These are phyloP conservation scores for Oceanites oceanicus DNA, from an alignment of 2,113 vertebrate genomes.

Conservation along the genomic window DNA sequence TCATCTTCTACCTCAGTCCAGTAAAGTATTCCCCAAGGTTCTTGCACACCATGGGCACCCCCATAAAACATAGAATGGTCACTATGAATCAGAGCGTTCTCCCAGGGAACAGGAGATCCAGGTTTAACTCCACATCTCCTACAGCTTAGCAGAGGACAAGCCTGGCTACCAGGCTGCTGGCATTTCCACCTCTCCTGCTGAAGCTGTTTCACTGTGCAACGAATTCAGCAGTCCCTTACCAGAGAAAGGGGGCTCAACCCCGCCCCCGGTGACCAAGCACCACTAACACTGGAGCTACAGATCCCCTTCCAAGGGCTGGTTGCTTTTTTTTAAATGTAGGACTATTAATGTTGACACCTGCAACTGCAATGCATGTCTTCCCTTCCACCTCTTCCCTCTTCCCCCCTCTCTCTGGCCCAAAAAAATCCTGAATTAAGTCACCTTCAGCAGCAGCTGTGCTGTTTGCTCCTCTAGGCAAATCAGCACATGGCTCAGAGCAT, in stretches of 20 bases:
- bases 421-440: background rate
- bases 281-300: background rate
- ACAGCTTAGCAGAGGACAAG: background rate
- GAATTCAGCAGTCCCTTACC: background rate
- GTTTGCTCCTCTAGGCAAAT: background rate
- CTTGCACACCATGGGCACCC: background rate
- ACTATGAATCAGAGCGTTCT: rapidly evolving
- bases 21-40: background rate
- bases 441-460: background rate
- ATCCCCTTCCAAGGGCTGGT: background rate
- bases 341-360: background rate
- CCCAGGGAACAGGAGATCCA: background rate
- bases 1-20: background rate
- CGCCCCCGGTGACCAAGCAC: background rate
- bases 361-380: background rate
- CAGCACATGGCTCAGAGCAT: background rate
- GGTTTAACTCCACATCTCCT: background rate
- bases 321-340: background rate
- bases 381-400: background rate
- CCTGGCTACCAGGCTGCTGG: background rate
- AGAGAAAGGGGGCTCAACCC: background rate
- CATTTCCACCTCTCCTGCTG: background rate
- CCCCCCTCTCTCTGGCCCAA: background rate
- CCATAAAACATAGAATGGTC: background rate
- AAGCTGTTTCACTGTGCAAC: background rate